Percentiles rank a stretch among this genome's conserved stretches.
phyloP scores from a whole-genome alignment of 2,888 invertebrate species.

The Habroteleia sp. region DNA sequence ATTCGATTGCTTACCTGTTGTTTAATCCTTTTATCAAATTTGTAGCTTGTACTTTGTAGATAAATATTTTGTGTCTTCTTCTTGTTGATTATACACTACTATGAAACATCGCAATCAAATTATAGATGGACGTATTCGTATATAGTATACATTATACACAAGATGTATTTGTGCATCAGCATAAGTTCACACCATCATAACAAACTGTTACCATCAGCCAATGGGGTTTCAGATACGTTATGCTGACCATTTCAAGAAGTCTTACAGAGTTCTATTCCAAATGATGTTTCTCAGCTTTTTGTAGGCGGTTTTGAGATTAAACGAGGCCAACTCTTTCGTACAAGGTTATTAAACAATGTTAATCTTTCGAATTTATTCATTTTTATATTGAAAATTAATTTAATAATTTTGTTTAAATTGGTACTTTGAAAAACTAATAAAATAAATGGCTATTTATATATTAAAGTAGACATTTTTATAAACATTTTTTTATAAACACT shows the following conservation, averaged over 20 bases:
- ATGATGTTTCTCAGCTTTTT: conserved; percentile 59
- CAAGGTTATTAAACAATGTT: conserved; percentile 14
- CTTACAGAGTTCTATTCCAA: conserved; percentile 20
- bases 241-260: conserved; percentile 59
- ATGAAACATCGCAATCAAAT: conserved; percentile 17
- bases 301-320: conserved; percentile 47
- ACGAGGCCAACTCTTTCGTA: conserved; percentile 29
- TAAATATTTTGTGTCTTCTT: conserved; percentile 3
- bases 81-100: conserved; percentile 4
- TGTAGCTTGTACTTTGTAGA: neutral
- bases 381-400: neutral
- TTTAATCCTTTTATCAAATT: neutral
- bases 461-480: too few relatives aligned
- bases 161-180: conserved; percentile 17
- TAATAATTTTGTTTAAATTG: too few relatives aligned
- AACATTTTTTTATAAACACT: too few relatives aligned
- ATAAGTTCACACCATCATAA: conserved; percentile 29
- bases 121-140: conserved; percentile 9
- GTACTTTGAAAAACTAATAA: too few relatives aligned
- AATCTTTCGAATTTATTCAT: neutral
- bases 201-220: conserved; percentile 37
- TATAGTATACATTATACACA: neutral
- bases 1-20: conserved; percentile 31
- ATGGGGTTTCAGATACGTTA: conserved; percentile 53
- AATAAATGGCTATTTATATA: too few relatives aligned